Base-by-base conservation (phyloP, 2,888 invertebrate species). In the Rotaria magnacalcarata region DNA sequence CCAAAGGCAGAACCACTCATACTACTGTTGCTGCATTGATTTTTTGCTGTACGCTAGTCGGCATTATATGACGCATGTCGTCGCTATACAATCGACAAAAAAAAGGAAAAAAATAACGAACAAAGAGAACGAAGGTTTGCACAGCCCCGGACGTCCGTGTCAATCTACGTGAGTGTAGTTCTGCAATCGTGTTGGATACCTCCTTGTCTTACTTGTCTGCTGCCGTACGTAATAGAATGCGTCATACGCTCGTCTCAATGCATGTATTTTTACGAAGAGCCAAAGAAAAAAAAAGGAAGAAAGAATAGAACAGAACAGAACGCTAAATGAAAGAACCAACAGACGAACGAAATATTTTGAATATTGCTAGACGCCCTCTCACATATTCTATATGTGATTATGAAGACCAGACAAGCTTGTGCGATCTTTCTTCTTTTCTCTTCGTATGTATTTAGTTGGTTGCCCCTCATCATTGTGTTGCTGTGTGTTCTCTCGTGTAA, bases 121-220 rank as follows among this genome's bases (percentile, higher is more conserved):
- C 11, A 60, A 14, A 34, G 41, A 67, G 34, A 67, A 41, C 67
- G 67, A 67, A 34, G 67, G 67, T 41, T 67, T 67, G 67, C 34
- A 41, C 67, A 67, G 67, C 67, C 67, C 67, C 67, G 67, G 67
- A 67, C 67, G 67, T 67, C 67, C 67, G 67, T 67, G 67, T 67
- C 67, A 67, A 34, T 67, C 14, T 67, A 19, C 67, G 27, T 2
- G 67, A 67, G 67, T 67, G 67, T 67, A 10, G 34, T 67, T 67
- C 41, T 67, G 5, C 16, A 67, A 34, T 19, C 34, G 34, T 34
- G 67, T 67, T 67, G 67, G 67, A 67, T 67, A 67, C 67, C 67
- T 67, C 67, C 67, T 67, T 67, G 67, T 14, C 67, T 67, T 67
- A 19, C 67, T 67, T 67, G 34, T 14, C 27, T 67, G 67, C 16